A percentile compares a stretch with the other conserved stretches of the same genome.
Evolutionary conservation across 53 echinoderm and acorn worm species (phyloP).

Genomic region (Crossaster papposus): DNA sequence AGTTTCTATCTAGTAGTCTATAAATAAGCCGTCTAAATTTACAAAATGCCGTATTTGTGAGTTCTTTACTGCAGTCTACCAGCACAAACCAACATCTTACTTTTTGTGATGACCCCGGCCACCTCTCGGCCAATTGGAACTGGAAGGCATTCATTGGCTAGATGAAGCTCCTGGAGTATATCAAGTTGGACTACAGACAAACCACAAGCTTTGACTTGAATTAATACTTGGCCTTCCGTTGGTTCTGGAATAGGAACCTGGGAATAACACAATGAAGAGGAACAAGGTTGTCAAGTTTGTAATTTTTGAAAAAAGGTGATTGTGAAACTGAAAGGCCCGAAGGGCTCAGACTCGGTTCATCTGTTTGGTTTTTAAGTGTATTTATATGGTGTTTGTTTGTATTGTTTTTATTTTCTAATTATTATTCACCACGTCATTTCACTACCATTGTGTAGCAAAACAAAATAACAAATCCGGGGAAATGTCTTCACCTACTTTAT

Average conservation of each 20-base stretch:
- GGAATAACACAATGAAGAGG: not conserved
- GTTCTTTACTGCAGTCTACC: not conserved
- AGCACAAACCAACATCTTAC: slow-evolving; percentile 37
- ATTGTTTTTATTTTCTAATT: no score
- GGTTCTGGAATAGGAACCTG: slow-evolving; percentile 77
- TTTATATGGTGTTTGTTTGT: no score
- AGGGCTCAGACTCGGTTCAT: no score
- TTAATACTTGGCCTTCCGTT: slow-evolving; percentile 65
- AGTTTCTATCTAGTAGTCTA: no score
- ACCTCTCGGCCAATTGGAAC: slow-evolving; percentile 86
- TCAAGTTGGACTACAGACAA: slow-evolving; percentile 66
- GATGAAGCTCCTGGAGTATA: slow-evolving; percentile 66
- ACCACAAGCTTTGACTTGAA: slow-evolving; percentile 87
- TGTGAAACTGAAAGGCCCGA: no score
- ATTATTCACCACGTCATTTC: no score
- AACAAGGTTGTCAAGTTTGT: no score
- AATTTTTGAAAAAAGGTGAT: no score
- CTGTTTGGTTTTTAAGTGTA: no score
- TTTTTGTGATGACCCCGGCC: slow-evolving; percentile 87
- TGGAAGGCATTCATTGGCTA: slow-evolving; percentile 68
- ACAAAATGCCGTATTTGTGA: no score
- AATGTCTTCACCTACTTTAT: not conserved
- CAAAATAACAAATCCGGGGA: not conserved
- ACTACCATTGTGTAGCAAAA: no score
- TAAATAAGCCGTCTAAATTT: no score